Conservation (phyloP, 1,140 invertebrate genomes). For the Drosophila miranda region DNA sequence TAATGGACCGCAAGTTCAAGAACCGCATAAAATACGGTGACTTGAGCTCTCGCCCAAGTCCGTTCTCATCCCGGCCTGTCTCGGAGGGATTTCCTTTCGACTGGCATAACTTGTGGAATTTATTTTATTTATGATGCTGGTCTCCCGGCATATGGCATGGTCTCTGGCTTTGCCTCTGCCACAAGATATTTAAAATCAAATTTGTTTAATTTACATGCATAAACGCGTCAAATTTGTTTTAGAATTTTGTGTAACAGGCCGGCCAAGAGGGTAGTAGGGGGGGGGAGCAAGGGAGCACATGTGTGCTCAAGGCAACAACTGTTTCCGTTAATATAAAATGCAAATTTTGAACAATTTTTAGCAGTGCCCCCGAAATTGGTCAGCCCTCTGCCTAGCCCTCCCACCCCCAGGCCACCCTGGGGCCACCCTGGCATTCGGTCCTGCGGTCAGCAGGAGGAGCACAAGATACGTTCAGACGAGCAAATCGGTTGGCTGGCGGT, state of each 20-base stretch:
- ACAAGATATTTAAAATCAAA: slow-evolving; percentile 81
- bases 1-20: slow-evolving; percentile 56
- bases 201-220: slow-evolving; percentile 81
- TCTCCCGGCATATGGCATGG: slow-evolving; percentile 28
- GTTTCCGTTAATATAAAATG: slow-evolving; percentile 81
- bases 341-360: slow-evolving; percentile 77
- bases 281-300: slow-evolving; percentile 23
- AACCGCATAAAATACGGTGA: slow-evolving; percentile 64
- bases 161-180: slow-evolving; percentile 40
- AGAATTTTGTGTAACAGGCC: slow-evolving; percentile 62
- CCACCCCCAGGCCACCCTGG: not conserved
- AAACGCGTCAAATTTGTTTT: slow-evolving; percentile 80
- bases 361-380: slow-evolving; percentile 56
- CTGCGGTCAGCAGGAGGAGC: slow-evolving; percentile 58
- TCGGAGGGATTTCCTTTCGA: slow-evolving; percentile 19
- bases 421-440: slow-evolving; percentile 20
- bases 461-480: no score
- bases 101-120: slow-evolving; percentile 38
- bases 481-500: no score
- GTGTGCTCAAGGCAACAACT: slow-evolving; percentile 78
- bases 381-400: not conserved
- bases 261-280: slow-evolving; percentile 38
- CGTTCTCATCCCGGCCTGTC: slow-evolving; percentile 1
- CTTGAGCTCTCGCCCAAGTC: slow-evolving; percentile 47
- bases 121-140: slow-evolving; percentile 55